Evolutionary conservation across 2,888 invertebrate species (phyloP).

Genomic region (Dasysyrphus tricinctus): DNA sequence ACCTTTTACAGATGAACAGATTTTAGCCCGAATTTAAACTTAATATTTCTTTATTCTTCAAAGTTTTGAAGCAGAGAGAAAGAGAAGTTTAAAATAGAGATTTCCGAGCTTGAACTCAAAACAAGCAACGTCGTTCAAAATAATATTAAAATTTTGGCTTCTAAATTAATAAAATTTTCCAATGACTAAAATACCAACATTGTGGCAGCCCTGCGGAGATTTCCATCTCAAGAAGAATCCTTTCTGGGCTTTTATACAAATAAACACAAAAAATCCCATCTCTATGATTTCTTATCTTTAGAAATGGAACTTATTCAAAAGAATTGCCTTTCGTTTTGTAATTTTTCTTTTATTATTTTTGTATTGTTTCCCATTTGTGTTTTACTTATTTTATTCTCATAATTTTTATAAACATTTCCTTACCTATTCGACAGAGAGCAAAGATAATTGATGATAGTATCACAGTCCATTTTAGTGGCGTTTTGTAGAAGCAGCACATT

Average conservation of each 20-base stretch:
- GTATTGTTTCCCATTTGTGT: slow-evolving; percentile 2
- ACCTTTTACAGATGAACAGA: too few species aligned
- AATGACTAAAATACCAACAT: neutral
- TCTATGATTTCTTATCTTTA: slow-evolving; percentile 41
- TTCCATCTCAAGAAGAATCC: neutral
- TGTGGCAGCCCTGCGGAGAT: slow-evolving; percentile 9
- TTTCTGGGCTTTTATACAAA: slow-evolving; percentile 4
- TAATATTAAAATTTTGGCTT: too few species aligned
- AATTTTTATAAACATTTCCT: slow-evolving; percentile 70
- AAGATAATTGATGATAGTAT: slow-evolving; percentile 82
- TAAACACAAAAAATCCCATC: slow-evolving; percentile 7
- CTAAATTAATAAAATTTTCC: neutral
- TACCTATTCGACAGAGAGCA: slow-evolving; percentile 81
- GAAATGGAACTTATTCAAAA: slow-evolving; percentile 51
- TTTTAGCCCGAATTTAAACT: too few species aligned
- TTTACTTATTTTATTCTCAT: slow-evolving; percentile 11
- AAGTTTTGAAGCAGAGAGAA: too few species aligned
- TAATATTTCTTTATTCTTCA: too few species aligned
- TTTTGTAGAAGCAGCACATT: slow-evolving; percentile 76
- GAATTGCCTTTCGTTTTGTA: slow-evolving; percentile 29
- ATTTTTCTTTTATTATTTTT: neutral
- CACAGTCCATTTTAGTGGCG: slow-evolving; percentile 82
- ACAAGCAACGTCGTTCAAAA: too few species aligned
- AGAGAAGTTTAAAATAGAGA: too few species aligned
- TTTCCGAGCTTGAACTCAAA: too few species aligned